Percentiles rank a stretch among this genome's conserved stretches.
Evolutionary conservation across 2,113 vertebrate genomes (phyloP).

Genomic region (Helogale parvula): DNA sequence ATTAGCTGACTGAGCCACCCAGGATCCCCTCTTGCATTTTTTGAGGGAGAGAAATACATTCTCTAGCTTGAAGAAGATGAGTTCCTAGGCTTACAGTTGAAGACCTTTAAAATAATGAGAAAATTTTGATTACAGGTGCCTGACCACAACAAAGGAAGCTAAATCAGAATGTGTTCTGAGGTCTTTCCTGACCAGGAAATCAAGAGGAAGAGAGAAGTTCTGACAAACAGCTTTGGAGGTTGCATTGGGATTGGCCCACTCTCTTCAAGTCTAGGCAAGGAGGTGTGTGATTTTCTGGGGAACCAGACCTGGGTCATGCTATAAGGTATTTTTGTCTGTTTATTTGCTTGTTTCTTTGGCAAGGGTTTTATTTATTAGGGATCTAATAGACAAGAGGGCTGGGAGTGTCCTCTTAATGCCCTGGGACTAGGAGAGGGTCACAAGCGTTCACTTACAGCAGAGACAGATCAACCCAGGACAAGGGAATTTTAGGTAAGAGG

Average conservation of each 20-base stretch:
- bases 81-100: background rate
- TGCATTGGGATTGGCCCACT: background rate
- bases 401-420: background rate
- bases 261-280: background rate
- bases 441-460: background rate
- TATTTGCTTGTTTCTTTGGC: background rate
- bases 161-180: background rate
- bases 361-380: too few relatives aligned
- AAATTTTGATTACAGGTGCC: background rate
- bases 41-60: background rate
- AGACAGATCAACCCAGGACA: background rate
- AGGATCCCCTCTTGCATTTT: background rate
- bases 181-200: background rate
- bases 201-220: background rate
- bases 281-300: background rate
- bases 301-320: background rate
- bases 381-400: background rate
- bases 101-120: background rate
- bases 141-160: background rate
- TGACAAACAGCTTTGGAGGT: background rate
- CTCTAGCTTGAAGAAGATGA: background rate
- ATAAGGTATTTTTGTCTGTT: background rate
- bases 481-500: background rate
- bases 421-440: background rate
- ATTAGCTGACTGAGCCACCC: too few relatives aligned